These are phyloP conservation scores for Macrophya alboannulata DNA, from an alignment of 2,888 invertebrate genomes.

Conservation along the genomic window DNA sequence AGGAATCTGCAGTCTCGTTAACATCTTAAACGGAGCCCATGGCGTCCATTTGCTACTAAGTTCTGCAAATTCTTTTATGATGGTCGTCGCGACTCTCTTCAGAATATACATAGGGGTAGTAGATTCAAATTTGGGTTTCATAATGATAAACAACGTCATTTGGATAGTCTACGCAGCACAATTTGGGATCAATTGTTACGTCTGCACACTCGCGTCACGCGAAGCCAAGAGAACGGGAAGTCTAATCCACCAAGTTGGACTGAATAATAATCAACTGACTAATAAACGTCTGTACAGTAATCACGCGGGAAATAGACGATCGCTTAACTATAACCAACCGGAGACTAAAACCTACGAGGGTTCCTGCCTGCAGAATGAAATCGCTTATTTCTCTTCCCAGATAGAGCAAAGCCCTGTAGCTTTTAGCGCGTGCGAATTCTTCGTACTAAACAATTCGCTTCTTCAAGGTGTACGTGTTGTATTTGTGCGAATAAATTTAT, in stretches of 20 bases:
- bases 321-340: slow-evolving; percentile 9
- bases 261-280: slow-evolving; percentile 58
- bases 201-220: slow-evolving; percentile 65
- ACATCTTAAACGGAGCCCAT: slow-evolving; percentile 67
- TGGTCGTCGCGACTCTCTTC: slow-evolving; percentile 72
- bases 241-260: slow-evolving; percentile 63
- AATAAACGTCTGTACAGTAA: slow-evolving; percentile 33
- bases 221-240: slow-evolving; percentile 69
- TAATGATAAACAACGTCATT: slow-evolving; percentile 71
- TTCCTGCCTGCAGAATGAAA: slow-evolving; percentile 66
- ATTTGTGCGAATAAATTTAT: not conserved
- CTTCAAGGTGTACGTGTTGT: slow-evolving; percentile 68
- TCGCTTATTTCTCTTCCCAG: slow-evolving; percentile 71
- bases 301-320: slow-evolving; percentile 40
- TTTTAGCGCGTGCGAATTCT: slow-evolving; percentile 72
- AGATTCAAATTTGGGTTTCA: slow-evolving; percentile 68
- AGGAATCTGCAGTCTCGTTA: slow-evolving; percentile 68
- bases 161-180: slow-evolving; percentile 70
- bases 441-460: slow-evolving; percentile 70
- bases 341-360: slow-evolving; percentile 43
- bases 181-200: slow-evolving; percentile 68
- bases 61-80: slow-evolving; percentile 72
- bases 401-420: slow-evolving; percentile 66
- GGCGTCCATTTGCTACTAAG: slow-evolving; percentile 70
- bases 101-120: slow-evolving; percentile 73